phyloP scores from a whole-genome alignment of 2,888 invertebrate genomes.

The Cryptocephalus primarius region DNA sequence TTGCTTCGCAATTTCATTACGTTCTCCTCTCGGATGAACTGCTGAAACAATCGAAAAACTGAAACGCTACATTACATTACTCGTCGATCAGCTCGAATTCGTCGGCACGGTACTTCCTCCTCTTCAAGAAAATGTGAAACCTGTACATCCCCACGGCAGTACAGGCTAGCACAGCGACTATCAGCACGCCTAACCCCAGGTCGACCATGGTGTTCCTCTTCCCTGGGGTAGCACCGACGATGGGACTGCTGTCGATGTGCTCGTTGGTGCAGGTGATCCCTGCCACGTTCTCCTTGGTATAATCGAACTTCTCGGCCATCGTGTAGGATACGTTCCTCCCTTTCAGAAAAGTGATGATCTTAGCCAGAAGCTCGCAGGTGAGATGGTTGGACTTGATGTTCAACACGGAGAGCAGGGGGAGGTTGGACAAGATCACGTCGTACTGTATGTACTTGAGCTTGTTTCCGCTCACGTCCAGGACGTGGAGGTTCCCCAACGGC shows the following conservation, averaged over 20 bases:
- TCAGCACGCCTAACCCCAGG: conserved; percentile 12
- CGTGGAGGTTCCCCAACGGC: conserved; percentile 22
- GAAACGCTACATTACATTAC: conserved; percentile 1
- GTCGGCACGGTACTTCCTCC: conserved; percentile 25
- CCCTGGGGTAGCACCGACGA: not conserved
- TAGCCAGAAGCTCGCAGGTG: conserved; percentile 26
- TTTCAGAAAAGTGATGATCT: conserved; percentile 27
- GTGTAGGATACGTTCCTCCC: conserved; percentile 25
- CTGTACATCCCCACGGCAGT: conserved; percentile 17
- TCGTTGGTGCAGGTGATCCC: conserved; percentile 28
- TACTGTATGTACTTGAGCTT: conserved; percentile 27
- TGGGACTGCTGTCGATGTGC: conserved; percentile 1
- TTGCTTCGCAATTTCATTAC: too few species aligned
- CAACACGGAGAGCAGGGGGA: conserved; percentile 25
- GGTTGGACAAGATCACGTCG: conserved; percentile 23
- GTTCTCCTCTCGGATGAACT: too few species aligned
- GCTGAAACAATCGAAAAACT: too few species aligned
- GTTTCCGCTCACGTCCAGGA: conserved; percentile 29
- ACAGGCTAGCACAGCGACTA: conserved; percentile 11
- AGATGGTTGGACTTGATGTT: conserved; percentile 29
- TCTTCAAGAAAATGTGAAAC: conserved; percentile 21
- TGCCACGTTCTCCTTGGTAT: conserved; percentile 29
- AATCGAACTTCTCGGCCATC: conserved; percentile 23
- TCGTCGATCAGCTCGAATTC: conserved; percentile 28
- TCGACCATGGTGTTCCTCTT: conserved; percentile 6